Evolutionary conservation across 2,113 vertebrate species (phyloP).

Genomic region (Cyphomyrus plagiostoma): DNA sequence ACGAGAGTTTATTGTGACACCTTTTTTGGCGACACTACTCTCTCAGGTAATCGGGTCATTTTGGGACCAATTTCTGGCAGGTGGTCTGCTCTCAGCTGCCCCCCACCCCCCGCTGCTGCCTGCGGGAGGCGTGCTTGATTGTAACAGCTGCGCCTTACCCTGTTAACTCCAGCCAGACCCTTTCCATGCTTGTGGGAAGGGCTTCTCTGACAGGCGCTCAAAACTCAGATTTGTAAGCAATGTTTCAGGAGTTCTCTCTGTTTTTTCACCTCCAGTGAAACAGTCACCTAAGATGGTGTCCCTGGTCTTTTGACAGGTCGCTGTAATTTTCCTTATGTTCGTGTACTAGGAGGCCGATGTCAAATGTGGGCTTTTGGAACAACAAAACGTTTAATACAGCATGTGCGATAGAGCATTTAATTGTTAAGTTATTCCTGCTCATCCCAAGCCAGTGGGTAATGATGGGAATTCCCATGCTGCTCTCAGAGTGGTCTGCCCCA

Average conservation of each 20-base stretch:
- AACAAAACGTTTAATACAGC: not conserved
- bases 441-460: not conserved
- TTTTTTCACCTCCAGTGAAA: not conserved
- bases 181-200: not conserved
- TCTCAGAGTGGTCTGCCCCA: not conserved
- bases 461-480: not conserved
- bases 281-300: not conserved
- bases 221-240: not conserved
- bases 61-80: constrained; percentile 49
- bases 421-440: not conserved
- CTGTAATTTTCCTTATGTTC: not conserved
- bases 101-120: constrained; percentile 62
- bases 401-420: not conserved
- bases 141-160: constrained; percentile 47
- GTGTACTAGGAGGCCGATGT: not conserved
- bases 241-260: not conserved
- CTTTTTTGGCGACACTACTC: constrained; percentile 46
- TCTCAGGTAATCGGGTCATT: constrained; percentile 69
- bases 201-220: not conserved
- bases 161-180: not conserved
- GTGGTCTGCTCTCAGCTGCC: constrained; percentile 60
- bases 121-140: constrained; percentile 49
- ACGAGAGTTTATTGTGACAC: constrained; percentile 53
- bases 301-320: not conserved
- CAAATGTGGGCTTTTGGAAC: not conserved